These are phyloP conservation scores for Pristionchus maxplancki DNA, from an alignment of 2,888 invertebrate species.

Conservation along the genomic window DNA sequence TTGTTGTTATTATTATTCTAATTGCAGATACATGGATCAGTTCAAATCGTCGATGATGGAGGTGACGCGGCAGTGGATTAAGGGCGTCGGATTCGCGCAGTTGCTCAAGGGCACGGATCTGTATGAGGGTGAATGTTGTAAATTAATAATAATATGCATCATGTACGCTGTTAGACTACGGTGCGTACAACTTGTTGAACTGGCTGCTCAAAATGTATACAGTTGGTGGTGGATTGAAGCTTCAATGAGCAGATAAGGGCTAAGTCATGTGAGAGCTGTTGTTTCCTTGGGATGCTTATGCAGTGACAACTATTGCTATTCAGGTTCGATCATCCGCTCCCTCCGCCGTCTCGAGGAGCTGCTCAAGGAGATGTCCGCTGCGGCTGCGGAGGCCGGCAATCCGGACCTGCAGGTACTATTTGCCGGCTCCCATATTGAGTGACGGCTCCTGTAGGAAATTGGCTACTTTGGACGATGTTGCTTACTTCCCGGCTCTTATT, in stretches of 20 bases:
- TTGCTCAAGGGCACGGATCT: constrained; percentile 4
- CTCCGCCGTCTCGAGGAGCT: constrained; percentile 36
- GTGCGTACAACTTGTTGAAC: no score
- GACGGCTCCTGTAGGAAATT: neutral
- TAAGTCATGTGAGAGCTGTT: no score
- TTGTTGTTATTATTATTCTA: neutral
- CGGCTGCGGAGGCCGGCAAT: neutral
- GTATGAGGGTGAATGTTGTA: constrained; percentile 5
- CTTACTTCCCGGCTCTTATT: no score
- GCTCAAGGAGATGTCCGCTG: neutral
- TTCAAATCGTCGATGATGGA: constrained; percentile 31
- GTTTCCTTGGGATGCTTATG: no score
- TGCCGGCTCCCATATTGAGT: no score
- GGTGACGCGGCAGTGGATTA: neutral
- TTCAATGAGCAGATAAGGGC: neutral
- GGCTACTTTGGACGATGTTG: neutral
- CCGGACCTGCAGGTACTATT: neutral
- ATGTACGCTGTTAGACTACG: no score
- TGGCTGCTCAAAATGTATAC: no score
- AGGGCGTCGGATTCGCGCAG: neutral
- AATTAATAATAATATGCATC: no score
- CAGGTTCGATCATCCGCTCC: neutral
- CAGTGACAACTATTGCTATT: neutral
- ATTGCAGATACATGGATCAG: neutral
- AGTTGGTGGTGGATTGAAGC: neutral